Evolutionary conservation across 2,888 invertebrate genomes (phyloP).

Genomic region (Lacanobia wlatinum): DNA sequence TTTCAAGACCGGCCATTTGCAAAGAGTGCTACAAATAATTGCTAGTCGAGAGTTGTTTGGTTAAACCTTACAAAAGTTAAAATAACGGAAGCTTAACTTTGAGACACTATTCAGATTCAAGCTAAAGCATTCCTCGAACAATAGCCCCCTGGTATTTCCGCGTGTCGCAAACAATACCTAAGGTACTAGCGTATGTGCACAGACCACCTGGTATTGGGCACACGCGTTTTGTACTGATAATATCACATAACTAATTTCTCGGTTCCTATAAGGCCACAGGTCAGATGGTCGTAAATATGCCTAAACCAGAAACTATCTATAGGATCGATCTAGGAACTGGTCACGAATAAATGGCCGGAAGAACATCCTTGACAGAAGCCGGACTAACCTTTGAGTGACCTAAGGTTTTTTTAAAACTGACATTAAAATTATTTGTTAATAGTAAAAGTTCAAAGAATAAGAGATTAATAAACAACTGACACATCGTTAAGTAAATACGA

Average conservation of each 20-base stretch:
- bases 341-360: background rate
- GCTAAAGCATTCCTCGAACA: conserved; percentile 10
- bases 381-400: background rate
- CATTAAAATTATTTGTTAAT: background rate
- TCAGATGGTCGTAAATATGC: conserved; percentile 8
- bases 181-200: conserved; percentile 20
- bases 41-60: background rate
- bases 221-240: conserved; percentile 39
- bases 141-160: background rate
- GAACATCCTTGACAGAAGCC: background rate
- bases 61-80: background rate
- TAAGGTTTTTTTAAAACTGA: background rate
- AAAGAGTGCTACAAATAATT: too few species aligned
- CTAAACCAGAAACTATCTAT: conserved; percentile 5
- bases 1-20: too few species aligned
- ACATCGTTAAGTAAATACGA: conserved; percentile 19
- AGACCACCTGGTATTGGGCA: conserved; percentile 45
- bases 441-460: background rate
- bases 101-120: background rate
- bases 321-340: background rate
- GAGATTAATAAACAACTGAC: conserved; percentile 4
- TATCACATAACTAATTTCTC: conserved; percentile 33
- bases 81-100: background rate
- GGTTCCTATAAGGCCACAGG: conserved; percentile 20
- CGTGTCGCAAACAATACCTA: conserved; percentile 36